A percentile compares a stretch with the other conserved stretches of the same genome.
phyloP scores from a whole-genome alignment of 1,140 invertebrate genomes.

The Frieseomelitta varia region DNA sequence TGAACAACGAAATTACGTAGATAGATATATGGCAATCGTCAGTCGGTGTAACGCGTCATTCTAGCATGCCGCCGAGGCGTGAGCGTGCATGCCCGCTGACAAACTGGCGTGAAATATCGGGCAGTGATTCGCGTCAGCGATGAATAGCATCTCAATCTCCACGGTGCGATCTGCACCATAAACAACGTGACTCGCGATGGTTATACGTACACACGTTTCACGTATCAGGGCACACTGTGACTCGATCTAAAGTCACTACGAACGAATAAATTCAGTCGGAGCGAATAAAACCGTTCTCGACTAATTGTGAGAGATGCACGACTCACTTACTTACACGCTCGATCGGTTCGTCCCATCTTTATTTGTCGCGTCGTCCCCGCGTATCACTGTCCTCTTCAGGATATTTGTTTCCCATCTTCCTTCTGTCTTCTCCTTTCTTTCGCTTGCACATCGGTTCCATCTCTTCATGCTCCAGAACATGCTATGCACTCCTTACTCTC shows the following conservation, averaged over 20 bases:
- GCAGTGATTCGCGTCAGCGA: conserved; percentile 61
- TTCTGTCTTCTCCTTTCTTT: conserved; percentile 9
- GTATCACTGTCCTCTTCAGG: not conserved
- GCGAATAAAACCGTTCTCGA: conserved; percentile 80
- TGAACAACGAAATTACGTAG: not conserved
- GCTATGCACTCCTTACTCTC: conserved; percentile 53
- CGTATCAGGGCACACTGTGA: conserved; percentile 54
- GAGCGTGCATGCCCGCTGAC: not conserved
- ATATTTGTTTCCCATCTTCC: not conserved
- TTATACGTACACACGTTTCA: conserved; percentile 42
- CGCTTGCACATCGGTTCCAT: conserved; percentile 40
- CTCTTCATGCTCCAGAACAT: conserved; percentile 57
- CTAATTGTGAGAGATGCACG: conserved; percentile 82
- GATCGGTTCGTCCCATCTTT: conserved; percentile 1
- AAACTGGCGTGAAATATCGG: conserved; percentile 41
- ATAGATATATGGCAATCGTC: not conserved
- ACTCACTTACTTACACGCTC: conserved; percentile 74
- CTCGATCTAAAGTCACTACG: conserved; percentile 77
- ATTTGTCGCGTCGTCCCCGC: not conserved
- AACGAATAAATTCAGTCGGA: conserved; percentile 79
- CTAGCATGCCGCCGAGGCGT: not conserved
- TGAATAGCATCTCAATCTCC: conserved; percentile 77
- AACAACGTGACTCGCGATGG: conserved; percentile 71
- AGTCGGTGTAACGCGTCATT: not conserved
- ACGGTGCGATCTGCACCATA: conserved; percentile 72